Evolutionary conservation across 2,888 invertebrate species (phyloP), one percentile per base, ranked within the genome.

Genomic region (Archips xylosteana): DNA sequence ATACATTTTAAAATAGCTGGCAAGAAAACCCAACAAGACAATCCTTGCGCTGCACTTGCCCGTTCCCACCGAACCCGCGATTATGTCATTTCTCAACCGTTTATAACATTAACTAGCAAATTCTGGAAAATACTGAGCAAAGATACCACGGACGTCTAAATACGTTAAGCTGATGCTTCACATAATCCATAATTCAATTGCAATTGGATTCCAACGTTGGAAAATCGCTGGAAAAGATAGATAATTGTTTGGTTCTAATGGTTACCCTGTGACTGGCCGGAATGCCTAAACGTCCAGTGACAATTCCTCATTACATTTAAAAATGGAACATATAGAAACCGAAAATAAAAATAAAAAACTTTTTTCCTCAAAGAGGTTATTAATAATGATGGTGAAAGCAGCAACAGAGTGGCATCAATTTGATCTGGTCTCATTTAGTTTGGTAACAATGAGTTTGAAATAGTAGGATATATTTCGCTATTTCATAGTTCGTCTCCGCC

Each of bases 101-200:
- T 88, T 88, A 89, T 89, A 87, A 88, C 84, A 89, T 91, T 90
- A 88, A 57, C 23, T 57, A 32, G 57, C 57, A 57, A 83, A 85
- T 79, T 80, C 75, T 82, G 81, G 76, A 75, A 82, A 74, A 76
- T 75, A 79, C 76, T 77, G 77, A 78, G 79, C 80, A 83, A 83
- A 80, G 82, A 83, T 83, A 70, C 63, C 47, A 47, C 23, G 23
- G 54, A 57, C 51, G 39, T 69, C 65, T 49, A 63, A 63, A 45
- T 63, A 62, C 68, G 39, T 45, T 32, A 57, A 68, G 47, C 63
- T 71, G 72, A 10, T 49, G 63, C 47, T 63, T 73, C 68, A 49
- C 73, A 62, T 72, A 57, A 72, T 73, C 42, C 62, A 62, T 73
- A 59, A 69, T 73, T 68, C 59, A 68, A 39, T 49, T 39, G 9